phyloP scores from a whole-genome alignment of 64 coral and sea anemone species.

The Actinia tenebrosa region DNA sequence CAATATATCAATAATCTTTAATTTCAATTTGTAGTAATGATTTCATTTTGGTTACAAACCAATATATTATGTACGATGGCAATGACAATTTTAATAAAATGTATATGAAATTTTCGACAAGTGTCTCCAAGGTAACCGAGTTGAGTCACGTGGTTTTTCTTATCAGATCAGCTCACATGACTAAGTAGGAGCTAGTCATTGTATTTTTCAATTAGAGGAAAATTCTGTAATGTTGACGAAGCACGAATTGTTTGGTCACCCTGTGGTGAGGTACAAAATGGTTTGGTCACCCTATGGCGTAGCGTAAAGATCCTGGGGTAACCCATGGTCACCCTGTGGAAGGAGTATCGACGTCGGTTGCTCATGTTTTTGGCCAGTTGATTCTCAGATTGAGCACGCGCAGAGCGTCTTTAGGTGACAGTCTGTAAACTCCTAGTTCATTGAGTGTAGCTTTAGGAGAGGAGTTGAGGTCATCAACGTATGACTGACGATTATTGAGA shows the following conservation, averaged over 20 bases:
- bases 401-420: constrained; percentile 40
- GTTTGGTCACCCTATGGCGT: not conserved
- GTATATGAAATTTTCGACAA: not conserved
- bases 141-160: not conserved
- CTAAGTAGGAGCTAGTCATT: too few relatives aligned
- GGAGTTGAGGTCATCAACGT: not conserved
- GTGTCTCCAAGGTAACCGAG: not conserved
- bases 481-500: not conserved
- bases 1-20: not conserved
- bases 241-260: not conserved
- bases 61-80: not conserved
- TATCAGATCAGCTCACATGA: too few relatives aligned
- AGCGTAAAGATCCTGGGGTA: not conserved
- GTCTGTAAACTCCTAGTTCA: constrained; percentile 57
- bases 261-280: not conserved
- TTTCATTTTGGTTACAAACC: not conserved
- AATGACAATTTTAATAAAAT: not conserved
- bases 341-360: not conserved
- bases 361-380: constrained; percentile 42
- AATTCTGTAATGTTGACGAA: too few relatives aligned
- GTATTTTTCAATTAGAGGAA: too few relatives aligned
- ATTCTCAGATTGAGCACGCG: constrained; percentile 61
- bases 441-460: constrained; percentile 27
- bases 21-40: not conserved
- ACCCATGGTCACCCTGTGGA: not conserved